Conservation (phyloP, 2,888 invertebrate genomes). For the Lumbricus terrestris region DNA sequence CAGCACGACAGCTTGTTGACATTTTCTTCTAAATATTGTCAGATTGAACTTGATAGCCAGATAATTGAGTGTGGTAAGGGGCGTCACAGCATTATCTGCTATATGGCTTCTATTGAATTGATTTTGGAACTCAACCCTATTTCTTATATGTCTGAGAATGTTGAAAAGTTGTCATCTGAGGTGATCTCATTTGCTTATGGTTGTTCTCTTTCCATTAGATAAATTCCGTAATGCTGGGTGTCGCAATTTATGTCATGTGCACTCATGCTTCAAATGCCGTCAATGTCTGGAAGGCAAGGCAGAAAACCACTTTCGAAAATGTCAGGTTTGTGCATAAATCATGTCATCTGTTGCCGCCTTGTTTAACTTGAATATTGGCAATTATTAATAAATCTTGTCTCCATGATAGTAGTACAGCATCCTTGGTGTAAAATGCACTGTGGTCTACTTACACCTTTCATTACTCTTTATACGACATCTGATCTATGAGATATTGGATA, state of each 20-base stretch:
- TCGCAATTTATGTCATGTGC: slow-evolving; percentile 83
- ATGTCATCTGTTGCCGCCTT: no score
- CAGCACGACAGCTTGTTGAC: background rate
- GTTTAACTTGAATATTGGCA: background rate
- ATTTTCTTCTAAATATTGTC: background rate
- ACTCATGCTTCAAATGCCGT: slow-evolving; percentile 81
- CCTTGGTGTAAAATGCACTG: no score
- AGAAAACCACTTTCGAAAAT: slow-evolving; percentile 77
- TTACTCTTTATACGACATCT: no score
- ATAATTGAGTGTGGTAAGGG: background rate
- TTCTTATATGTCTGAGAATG: background rate
- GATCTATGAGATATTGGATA: no score
- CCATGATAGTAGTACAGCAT: no score
- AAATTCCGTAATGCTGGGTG: slow-evolving; percentile 80
- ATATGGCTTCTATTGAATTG: slow-evolving; percentile 61
- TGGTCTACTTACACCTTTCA: no score
- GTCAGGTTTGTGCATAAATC: slow-evolving; percentile 31
- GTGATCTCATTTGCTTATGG: background rate
- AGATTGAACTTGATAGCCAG: background rate
- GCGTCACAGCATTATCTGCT: background rate
- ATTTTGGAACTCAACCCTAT: background rate
- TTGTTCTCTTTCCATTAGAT: slow-evolving; percentile 63
- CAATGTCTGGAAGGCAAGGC: slow-evolving; percentile 75
- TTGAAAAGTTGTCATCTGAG: background rate
- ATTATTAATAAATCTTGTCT: no score